A percentile compares a stretch with the other conserved stretches of the same genome.
Evolutionary conservation across 1,140 invertebrate species (phyloP).

Genomic region (Octopus sinensis): DNA sequence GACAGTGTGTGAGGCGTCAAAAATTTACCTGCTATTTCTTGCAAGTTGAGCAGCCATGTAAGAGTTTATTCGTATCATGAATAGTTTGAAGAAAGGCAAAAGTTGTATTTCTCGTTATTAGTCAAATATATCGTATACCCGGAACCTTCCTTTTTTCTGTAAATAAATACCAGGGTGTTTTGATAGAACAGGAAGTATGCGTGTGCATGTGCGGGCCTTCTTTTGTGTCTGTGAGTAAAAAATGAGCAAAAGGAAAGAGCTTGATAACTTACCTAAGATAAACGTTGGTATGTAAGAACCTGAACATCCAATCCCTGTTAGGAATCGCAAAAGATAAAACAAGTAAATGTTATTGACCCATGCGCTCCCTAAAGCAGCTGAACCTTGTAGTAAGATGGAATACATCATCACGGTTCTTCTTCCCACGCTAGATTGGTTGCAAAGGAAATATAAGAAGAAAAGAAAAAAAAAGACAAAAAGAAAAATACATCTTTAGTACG

Average conservation of each 20-base stretch:
- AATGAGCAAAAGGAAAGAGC: too few species aligned
- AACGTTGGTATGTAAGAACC: background rate
- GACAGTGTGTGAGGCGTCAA: too few species aligned
- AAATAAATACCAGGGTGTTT: background rate
- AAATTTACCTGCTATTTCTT: too few species aligned
- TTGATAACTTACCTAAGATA: constrained; percentile 1
- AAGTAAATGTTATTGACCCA: background rate
- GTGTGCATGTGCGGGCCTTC: background rate
- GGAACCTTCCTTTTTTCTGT: too few species aligned
- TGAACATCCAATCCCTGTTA: constrained; percentile 1
- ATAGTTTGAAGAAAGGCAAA: too few species aligned
- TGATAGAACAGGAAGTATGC: background rate
- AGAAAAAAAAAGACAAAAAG: background rate
- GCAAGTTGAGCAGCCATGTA: too few species aligned
- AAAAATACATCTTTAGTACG: background rate
- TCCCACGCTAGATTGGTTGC: background rate
- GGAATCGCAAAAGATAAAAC: background rate
- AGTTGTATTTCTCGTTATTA: too few species aligned
- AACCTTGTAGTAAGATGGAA: background rate
- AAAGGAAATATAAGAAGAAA: background rate
- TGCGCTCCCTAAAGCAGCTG: background rate
- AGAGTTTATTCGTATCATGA: too few species aligned
- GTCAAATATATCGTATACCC: too few species aligned
- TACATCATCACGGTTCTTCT: background rate
- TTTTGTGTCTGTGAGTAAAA: too few species aligned